These are phyloP conservation scores for Hemiprocne comata DNA, from an alignment of 2,113 vertebrate species.

Conservation along the genomic window DNA sequence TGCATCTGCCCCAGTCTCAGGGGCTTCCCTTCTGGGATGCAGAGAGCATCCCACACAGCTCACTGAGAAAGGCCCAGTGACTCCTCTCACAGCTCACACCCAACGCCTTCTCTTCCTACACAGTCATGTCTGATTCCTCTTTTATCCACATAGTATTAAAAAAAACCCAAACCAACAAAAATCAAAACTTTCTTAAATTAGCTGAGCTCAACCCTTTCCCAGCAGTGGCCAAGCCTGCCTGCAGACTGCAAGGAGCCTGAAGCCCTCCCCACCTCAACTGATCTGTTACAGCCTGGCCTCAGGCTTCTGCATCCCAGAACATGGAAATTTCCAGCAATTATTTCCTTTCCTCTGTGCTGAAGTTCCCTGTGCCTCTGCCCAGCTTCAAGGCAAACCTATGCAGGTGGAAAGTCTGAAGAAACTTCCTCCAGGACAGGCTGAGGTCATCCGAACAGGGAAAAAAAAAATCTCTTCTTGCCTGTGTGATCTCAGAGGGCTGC, in stretches of 20 bases:
- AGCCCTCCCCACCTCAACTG: neutral
- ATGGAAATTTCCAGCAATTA: constrained; percentile 44
- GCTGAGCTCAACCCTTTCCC: neutral
- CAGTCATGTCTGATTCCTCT: neutral
- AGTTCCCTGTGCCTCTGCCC: neutral
- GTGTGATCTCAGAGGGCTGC: neutral
- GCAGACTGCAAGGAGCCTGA: neutral
- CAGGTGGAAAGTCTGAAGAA: constrained; percentile 49
- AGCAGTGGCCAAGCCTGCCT: neutral
- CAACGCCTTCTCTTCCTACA: neutral
- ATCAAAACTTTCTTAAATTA: neutral
- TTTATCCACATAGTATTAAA: neutral
- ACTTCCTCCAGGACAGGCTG: neutral
- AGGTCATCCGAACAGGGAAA: neutral
- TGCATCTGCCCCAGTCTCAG: neutral
- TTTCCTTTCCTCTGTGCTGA: neutral
- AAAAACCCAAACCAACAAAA: neutral
- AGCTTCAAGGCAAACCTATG: neutral
- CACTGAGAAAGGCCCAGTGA: neutral
- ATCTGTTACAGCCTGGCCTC: neutral
- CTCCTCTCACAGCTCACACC: neutral
- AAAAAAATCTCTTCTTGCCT: neutral
- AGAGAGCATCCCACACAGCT: neutral
- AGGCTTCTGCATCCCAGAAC: neutral
- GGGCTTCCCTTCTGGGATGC: neutral